Evolutionary conservation across 1,140 invertebrate species (phyloP).

Genomic region (Mya arenaria): DNA sequence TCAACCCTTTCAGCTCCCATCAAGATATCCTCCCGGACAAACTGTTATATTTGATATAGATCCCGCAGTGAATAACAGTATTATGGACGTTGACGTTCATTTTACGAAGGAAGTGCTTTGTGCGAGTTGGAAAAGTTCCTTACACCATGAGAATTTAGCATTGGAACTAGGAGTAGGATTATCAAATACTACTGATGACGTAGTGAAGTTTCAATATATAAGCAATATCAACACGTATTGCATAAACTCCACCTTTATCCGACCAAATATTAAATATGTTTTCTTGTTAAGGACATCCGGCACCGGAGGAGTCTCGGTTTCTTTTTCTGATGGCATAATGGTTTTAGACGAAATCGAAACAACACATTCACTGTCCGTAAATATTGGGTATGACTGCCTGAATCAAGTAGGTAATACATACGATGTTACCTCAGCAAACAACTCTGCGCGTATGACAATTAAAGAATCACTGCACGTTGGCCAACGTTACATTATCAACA

Average conservation of each 20-base stretch:
- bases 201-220: background rate
- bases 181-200: background rate
- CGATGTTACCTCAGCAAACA: background rate
- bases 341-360: background rate
- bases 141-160: constrained; percentile 50
- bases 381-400: background rate
- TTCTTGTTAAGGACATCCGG: background rate
- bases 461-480: too few species aligned
- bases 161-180: constrained; percentile 59
- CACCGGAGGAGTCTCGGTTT: constrained; percentile 5
- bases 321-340: background rate
- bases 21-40: constrained; percentile 52
- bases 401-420: background rate
- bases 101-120: constrained; percentile 55
- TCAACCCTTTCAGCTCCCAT: constrained; percentile 51
- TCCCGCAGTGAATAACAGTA: background rate
- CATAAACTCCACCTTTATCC: background rate
- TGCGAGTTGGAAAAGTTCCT: constrained; percentile 58
- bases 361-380: background rate
- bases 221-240: background rate
- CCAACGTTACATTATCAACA: background rate
- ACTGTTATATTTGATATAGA: constrained; percentile 57
- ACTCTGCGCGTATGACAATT: background rate
- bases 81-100: background rate
- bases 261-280: background rate